A percentile compares a stretch with the other conserved stretches of the same genome.
Evolutionary conservation across 2,113 vertebrate species (phyloP).

Genomic region (Sinocyclocheilus anophthalmus): DNA sequence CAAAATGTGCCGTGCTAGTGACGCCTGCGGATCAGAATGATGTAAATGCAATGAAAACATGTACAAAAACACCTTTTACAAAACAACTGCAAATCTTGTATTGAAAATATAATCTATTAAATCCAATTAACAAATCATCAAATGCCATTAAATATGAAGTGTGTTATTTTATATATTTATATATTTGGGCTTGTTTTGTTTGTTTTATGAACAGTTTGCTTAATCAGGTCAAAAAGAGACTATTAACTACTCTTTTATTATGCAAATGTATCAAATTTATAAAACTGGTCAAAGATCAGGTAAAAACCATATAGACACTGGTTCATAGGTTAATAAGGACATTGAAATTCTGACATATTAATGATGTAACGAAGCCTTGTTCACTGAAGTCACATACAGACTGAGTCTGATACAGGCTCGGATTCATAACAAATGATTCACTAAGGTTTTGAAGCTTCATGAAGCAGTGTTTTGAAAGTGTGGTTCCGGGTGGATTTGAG

Average conservation of each 20-base stretch:
- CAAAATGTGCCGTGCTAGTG: not conserved
- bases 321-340: not conserved
- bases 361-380: not conserved
- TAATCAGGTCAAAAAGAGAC: not conserved
- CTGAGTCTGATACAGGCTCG: not conserved
- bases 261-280: not conserved
- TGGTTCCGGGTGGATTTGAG: not conserved
- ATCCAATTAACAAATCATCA: not conserved
- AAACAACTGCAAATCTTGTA: not conserved
- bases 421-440: not conserved
- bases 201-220: not conserved
- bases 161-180: not conserved
- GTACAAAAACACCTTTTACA: not conserved
- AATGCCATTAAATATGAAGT: not conserved
- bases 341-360: not conserved
- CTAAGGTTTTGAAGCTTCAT: not conserved
- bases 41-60: not conserved
- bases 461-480: not conserved
- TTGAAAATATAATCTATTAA: not conserved
- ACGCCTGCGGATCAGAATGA: not conserved
- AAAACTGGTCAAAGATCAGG: not conserved
- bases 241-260: not conserved
- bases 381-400: no score
- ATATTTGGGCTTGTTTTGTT: not conserved
- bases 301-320: not conserved